Base-by-base conservation (phyloP, 1,140 invertebrate species). In the Pogonognathellus flavescens region DNA sequence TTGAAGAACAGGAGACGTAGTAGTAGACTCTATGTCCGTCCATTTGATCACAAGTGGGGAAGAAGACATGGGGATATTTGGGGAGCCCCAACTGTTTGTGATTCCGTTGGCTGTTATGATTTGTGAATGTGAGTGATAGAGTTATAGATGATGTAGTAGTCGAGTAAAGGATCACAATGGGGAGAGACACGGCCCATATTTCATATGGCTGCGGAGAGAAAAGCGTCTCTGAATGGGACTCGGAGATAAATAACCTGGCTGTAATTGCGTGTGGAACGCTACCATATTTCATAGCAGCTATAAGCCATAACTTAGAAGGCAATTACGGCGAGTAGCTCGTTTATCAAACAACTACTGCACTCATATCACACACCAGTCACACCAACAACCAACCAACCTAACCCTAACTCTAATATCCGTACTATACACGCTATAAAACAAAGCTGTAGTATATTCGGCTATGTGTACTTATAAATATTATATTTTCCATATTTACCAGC, bases 241-340 rank as follows among this genome's bases (percentile, higher is more conserved):
- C 18, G 80, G 91, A 92, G 91, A 92, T 92, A 92, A 92, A 92
- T 92, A 92, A 91, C 91, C 90, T 89, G 89, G 90, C 84, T 90
- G 91, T 92, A 92, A 92, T 92, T 92, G 92, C 91, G 91, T 91
- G 91, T 89, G 90, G 91, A 92, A 90, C 92, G 91, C 91, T 91
- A 91, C 91, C 91, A 92, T 92, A 92, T 92, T 92, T 92, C 91
- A 92, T 92, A 91, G 89, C 89, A 90, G 90, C 91, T 91, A 91
- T 91, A 90, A 91, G 91, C 91, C 91, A 92, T 92, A 92, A 92
- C 91, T 92, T 92, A 91, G 90, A 88, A 92, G 91, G 92, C 91
- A 92, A 92, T 92, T 92, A 92, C 91, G 89, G 90, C 90, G 91
- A 92, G 91, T 92, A 92, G 90, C 90, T 92, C 91, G 90, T 92